These are phyloP conservation scores for Chiloscyllium punctatum DNA, from an alignment of 2,797 vertebrate genomes.

Conservation along the genomic window DNA sequence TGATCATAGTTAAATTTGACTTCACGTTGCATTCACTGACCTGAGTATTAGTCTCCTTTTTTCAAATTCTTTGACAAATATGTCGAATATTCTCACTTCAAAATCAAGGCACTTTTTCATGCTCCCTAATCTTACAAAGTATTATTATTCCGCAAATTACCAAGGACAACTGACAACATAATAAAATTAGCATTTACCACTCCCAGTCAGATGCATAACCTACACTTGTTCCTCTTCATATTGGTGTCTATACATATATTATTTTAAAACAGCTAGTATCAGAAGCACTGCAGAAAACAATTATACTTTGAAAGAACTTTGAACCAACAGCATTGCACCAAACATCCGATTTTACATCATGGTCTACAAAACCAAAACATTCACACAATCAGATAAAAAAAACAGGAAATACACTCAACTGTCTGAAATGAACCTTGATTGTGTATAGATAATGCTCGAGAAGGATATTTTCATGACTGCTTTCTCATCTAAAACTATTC, in stretches of 20 bases:
- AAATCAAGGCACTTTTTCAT: neutral
- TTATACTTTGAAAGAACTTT: neutral
- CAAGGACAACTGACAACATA: neutral
- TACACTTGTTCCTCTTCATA: neutral
- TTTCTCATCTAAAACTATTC: neutral
- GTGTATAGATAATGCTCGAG: neutral
- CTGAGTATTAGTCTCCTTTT: neutral
- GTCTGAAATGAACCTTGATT: neutral
- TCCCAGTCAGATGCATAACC: neutral
- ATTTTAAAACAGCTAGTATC: neutral
- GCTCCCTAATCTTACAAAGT: neutral
- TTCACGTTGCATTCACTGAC: neutral
- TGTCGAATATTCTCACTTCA: neutral
- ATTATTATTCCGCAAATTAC: neutral
- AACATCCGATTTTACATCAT: neutral
- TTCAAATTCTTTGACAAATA: neutral
- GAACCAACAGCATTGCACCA: neutral
- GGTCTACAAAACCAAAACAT: slow-evolving; percentile 19
- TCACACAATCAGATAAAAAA: slow-evolving; percentile 30
- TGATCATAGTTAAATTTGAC: neutral
- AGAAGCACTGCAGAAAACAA: neutral
- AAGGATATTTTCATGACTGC: neutral
- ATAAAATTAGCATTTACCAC: neutral
- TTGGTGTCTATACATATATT: neutral
- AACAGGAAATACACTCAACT: slow-evolving; percentile 27